Conservation (phyloP, 2,888 invertebrate species). For the Shargacucullia verbasci region DNA sequence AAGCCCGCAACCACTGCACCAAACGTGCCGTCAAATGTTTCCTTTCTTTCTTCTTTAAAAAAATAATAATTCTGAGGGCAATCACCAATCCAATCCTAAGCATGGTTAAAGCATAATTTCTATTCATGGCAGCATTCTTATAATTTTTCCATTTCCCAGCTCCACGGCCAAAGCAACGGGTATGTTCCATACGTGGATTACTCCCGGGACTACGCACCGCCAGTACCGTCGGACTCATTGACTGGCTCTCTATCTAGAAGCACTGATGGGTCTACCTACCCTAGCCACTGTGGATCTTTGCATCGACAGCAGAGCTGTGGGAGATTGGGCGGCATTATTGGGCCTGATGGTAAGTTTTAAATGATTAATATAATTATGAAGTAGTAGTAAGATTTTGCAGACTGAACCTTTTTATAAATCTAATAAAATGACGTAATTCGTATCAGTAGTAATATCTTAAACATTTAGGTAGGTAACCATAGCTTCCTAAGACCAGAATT, state of each 20-base stretch:
- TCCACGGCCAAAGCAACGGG: slow-evolving; percentile 91
- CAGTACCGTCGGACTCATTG: slow-evolving; percentile 82
- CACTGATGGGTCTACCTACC: slow-evolving; percentile 74
- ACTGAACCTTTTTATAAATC: too few relatives aligned
- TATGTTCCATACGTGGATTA: slow-evolving; percentile 97
- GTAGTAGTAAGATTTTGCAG: too few relatives aligned
- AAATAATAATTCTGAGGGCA: too few relatives aligned
- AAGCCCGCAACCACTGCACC: too few relatives aligned
- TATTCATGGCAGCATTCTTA: background rate
- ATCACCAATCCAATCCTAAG: too few relatives aligned
- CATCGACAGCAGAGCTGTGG: slow-evolving; percentile 77
- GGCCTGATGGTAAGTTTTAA: slow-evolving; percentile 81
- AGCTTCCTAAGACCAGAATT: too few relatives aligned
- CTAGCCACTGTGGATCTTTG: slow-evolving; percentile 76
- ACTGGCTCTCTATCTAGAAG: slow-evolving; percentile 79
- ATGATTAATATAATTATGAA: background rate
- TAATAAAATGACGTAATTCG: too few relatives aligned
- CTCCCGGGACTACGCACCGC: slow-evolving; percentile 95
- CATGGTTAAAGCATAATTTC: too few relatives aligned
- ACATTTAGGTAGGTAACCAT: too few relatives aligned
- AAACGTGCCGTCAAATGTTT: too few relatives aligned
- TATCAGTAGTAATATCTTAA: too few relatives aligned
- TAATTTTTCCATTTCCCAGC: slow-evolving; percentile 53
- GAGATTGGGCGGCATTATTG: slow-evolving; percentile 74
- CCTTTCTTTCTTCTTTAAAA: too few relatives aligned